A percentile compares a stretch with the other conserved stretches of the same genome.
These are phyloP conservation scores for Magallana angulata DNA, from an alignment of 1,140 invertebrate genomes.

Conservation along the genomic window DNA sequence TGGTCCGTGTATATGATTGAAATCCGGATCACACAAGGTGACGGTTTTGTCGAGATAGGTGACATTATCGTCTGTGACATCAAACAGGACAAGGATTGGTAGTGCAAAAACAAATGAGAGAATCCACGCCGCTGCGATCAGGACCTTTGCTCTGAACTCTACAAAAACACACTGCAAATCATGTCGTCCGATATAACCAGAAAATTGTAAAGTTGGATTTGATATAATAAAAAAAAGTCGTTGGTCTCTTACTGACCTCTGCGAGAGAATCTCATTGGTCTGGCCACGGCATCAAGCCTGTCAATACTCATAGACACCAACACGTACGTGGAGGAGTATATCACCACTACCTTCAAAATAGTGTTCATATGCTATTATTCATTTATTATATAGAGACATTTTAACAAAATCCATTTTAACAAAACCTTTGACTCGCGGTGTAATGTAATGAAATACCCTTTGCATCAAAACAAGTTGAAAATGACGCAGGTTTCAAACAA, in stretches of 20 bases:
- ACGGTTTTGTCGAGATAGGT: background rate
- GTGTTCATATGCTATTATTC: background rate
- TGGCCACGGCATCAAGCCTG: constrained; percentile 95
- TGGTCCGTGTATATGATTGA: background rate
- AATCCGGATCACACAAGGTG: background rate
- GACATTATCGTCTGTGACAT: constrained; percentile 16
- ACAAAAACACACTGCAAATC: background rate
- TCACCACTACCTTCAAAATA: constrained; percentile 62
- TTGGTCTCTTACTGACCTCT: constrained; percentile 62
- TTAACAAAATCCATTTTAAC: too few relatives aligned
- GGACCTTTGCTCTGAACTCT: background rate
- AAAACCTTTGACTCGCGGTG: too few relatives aligned
- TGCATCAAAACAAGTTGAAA: background rate
- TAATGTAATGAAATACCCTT: too few relatives aligned
- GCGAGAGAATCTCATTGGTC: constrained; percentile 86
- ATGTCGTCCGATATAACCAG: too few relatives aligned
- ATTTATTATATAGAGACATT: background rate
- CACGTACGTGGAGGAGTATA: constrained; percentile 92
- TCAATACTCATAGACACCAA: constrained; percentile 96
- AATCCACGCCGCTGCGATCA: constrained; percentile 58
- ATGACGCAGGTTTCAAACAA: background rate
- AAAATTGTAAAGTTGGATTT: too few relatives aligned
- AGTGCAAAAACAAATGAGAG: constrained; percentile 56
- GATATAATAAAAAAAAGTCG: too few relatives aligned
- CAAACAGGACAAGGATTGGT: constrained; percentile 56